Evolutionary conservation across 2,797 vertebrate species (phyloP).

Genomic region (Cyclura pinguis): DNA sequence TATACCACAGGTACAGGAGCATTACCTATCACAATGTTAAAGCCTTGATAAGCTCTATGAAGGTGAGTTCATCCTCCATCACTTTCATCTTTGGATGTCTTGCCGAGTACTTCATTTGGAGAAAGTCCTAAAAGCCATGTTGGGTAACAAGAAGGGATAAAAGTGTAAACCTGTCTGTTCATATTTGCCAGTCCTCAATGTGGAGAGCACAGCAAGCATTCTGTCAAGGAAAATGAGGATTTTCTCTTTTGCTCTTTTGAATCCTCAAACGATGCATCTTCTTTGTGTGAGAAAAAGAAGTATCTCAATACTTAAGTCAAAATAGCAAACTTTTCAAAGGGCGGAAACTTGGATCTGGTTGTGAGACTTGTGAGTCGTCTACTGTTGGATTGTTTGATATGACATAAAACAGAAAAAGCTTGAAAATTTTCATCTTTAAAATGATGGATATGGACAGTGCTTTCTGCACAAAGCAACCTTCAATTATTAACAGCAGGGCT

Average conservation of each 20-base stretch:
- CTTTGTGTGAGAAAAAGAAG: constrained; percentile 73
- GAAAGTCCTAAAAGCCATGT: constrained; percentile 76
- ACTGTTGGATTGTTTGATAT: constrained; percentile 66
- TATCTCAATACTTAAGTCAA: constrained; percentile 79
- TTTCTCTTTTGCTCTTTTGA: constrained; percentile 76
- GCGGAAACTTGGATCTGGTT: constrained; percentile 68
- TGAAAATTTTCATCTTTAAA: constrained; percentile 63
- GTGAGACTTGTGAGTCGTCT: constrained; percentile 52
- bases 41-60: constrained; percentile 60
- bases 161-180: constrained; percentile 76
- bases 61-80: constrained; percentile 63
- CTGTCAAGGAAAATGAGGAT: constrained; percentile 80
- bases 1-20: constrained; percentile 57
- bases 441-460: constrained; percentile 50
- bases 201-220: constrained; percentile 74
- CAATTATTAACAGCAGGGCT: constrained; percentile 68
- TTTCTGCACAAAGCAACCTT: constrained; percentile 63
- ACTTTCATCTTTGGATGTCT: constrained; percentile 73
- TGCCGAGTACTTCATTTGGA: constrained; percentile 74
- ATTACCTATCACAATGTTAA: constrained; percentile 72
- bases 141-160: constrained; percentile 77
- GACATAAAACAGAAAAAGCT: constrained; percentile 69
- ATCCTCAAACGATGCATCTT: constrained; percentile 78
- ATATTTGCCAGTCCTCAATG: constrained; percentile 73
- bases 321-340: constrained; percentile 80